Base-by-base conservation (phyloP, 2,797 vertebrate genomes). In the Sparus aurata region DNA sequence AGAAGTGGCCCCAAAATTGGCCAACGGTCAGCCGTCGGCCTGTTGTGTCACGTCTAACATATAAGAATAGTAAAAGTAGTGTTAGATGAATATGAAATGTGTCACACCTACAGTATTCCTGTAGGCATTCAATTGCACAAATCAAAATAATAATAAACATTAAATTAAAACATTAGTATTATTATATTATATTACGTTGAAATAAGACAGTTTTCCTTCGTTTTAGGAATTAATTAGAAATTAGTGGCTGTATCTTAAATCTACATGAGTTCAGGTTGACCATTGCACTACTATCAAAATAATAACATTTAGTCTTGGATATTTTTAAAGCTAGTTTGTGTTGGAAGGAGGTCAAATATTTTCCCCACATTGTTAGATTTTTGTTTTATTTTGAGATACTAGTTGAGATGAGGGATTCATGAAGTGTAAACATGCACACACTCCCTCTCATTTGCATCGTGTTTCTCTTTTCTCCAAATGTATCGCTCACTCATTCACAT, bases 401-500 rank as follows among this genome's bases (percentile, higher is more conserved):
- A 8, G 12, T 53, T 20, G 17, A 70, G 34, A 73, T 10, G 62
- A 62, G 57, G 15, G 50, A 50, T 58, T 38, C 13, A 49, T 57
- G 11, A 53, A 68, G 34, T 41, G 9, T 12, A 2, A 18, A 9
- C 17, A 59, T 34, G 34, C 0, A 16, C 59, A 0, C n/a, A 20
- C 25, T 52, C 25, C 13, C 55, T 13, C n/a, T 58, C 0, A 12
- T 59, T 49, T 8, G 69, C 57, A 43, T 45, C 38, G 34, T 38
- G 34, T 38, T 38, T 76, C 22, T 72, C 58, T 59, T 30, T 73
- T 72, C 34, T 58, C 20, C 62, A 30, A 54, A 27, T 22, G 38
- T 50, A 41, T 38, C 45, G 54, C 7, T 74, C 23, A 25, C 68
- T 80, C 41, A 66, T 79, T 83, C 69, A 83, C 50, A 80, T 64